These are phyloP conservation scores for Aspiorhynchus laticeps DNA, from an alignment of 2,113 vertebrate genomes.

Conservation along the genomic window DNA sequence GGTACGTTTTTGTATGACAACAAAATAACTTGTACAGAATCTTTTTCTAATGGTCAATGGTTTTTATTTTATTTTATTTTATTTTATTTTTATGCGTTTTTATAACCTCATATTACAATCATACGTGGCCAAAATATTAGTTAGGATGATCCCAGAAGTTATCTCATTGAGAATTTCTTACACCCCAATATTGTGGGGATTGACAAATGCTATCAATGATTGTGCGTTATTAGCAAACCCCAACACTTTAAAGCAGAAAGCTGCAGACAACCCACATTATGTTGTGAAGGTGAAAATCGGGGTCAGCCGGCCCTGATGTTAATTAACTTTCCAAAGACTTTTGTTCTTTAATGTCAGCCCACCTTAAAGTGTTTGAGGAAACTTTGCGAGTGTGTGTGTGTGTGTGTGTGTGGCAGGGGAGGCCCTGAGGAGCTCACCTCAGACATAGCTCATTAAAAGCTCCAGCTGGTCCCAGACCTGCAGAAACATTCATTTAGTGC, in stretches of 20 bases:
- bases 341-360: slow-evolving; percentile 51
- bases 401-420: slow-evolving; percentile 21
- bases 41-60: too few relatives aligned
- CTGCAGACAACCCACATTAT: slow-evolving; percentile 33
- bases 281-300: slow-evolving; percentile 52
- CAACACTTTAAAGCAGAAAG: slow-evolving; percentile 32
- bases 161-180: neutral
- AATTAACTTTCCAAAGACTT: slow-evolving; percentile 55
- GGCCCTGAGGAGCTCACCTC: slow-evolving; percentile 65
- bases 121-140: neutral
- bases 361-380: slow-evolving; percentile 48
- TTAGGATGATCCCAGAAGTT: neutral
- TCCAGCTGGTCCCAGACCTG: slow-evolving; percentile 59
- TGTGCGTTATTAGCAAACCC: neutral
- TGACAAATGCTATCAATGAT: neutral
- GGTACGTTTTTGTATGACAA: too few relatives aligned
- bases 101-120: neutral
- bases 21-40: too few relatives aligned
- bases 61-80: too few relatives aligned
- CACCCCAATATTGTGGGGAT: neutral
- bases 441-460: slow-evolving; percentile 73
- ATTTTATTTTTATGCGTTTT: too few relatives aligned
- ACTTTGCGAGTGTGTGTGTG: slow-evolving; percentile 12
- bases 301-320: slow-evolving; percentile 49
- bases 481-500: slow-evolving; percentile 62